phyloP scores from a whole-genome alignment of 2,888 invertebrate species.

The Horisme vitalbata region DNA sequence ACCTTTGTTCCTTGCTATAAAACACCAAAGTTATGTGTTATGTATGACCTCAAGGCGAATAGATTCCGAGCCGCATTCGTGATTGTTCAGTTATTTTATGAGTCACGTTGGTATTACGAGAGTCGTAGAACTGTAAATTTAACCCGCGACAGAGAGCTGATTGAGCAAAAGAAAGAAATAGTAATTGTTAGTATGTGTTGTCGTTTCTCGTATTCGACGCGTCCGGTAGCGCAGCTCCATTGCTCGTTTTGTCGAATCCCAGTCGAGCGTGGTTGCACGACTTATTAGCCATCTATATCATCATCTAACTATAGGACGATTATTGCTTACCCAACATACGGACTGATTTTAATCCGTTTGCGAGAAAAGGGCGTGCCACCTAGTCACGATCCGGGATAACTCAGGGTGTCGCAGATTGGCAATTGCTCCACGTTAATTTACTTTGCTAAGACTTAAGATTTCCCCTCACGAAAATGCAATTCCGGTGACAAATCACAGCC shows the following conservation, averaged over 20 bases:
- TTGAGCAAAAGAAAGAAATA: slow-evolving; percentile 39
- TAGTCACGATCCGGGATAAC: slow-evolving; percentile 42
- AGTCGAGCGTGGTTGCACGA: slow-evolving; percentile 42
- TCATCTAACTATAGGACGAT: slow-evolving; percentile 17
- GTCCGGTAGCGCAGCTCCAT: slow-evolving; percentile 30
- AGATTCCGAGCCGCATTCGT: slow-evolving; percentile 51
- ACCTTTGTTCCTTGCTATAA: slow-evolving; percentile 51
- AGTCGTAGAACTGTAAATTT: slow-evolving; percentile 36
- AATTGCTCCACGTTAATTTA: slow-evolving; percentile 45
- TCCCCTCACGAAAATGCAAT: slow-evolving; percentile 47
- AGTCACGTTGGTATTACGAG: slow-evolving; percentile 45
- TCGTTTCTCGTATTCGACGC: slow-evolving; percentile 34
- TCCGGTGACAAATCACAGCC: slow-evolving; percentile 47
- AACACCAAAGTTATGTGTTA: slow-evolving; percentile 55
- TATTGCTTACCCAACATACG: slow-evolving; percentile 29
- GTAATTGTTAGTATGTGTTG: slow-evolving; percentile 31
- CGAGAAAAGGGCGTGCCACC: slow-evolving; percentile 39
- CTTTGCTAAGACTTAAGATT: slow-evolving; percentile 36
- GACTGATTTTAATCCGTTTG: slow-evolving; percentile 44
- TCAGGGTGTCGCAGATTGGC: slow-evolving; percentile 44
- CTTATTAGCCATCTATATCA: slow-evolving; percentile 34
- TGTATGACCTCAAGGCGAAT: slow-evolving; percentile 55
- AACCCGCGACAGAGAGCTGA: slow-evolving; percentile 33
- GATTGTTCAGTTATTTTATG: slow-evolving; percentile 50
- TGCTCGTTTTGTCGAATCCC: slow-evolving; percentile 40